A percentile compares a stretch with the other conserved stretches of the same genome.
Evolutionary conservation across 2,797 vertebrate genomes (phyloP).

Genomic region (Ataeniobius toweri): DNA sequence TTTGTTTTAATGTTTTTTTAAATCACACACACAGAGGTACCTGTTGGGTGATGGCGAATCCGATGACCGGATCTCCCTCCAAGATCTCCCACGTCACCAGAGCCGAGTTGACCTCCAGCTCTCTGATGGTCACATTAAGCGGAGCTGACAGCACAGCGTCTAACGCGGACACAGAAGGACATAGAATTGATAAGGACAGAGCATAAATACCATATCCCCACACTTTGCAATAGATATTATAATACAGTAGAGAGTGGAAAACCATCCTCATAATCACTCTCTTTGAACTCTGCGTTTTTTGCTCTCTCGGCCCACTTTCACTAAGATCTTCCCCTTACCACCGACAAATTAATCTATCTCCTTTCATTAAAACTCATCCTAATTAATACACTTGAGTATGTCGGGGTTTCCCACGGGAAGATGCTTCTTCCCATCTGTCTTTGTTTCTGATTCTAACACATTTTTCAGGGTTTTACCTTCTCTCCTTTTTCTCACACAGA

Average conservation of each 20-base stretch:
- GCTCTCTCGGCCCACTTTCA: slow-evolving; percentile 11
- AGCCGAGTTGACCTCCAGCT: slow-evolving; percentile 92
- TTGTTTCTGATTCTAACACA: slow-evolving; percentile 4
- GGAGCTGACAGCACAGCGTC: slow-evolving; percentile 92
- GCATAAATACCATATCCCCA: slow-evolving; percentile 35
- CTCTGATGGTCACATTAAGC: slow-evolving; percentile 93
- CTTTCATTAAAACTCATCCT: slow-evolving; percentile 46
- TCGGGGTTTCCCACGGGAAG: slow-evolving; percentile 20
- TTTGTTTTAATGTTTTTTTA: neutral
- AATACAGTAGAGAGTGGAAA: neutral
- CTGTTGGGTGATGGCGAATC: slow-evolving; percentile 97
- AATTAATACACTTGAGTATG: slow-evolving; percentile 49
- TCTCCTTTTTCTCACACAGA: slow-evolving; percentile 21
- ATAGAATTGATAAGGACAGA: slow-evolving; percentile 32
- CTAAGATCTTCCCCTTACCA: slow-evolving; percentile 27
- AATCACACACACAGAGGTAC: slow-evolving; percentile 62
- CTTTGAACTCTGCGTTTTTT: slow-evolving; percentile 18
- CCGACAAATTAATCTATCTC: slow-evolving; percentile 37
- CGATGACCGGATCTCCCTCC: slow-evolving; percentile 94
- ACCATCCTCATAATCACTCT: slow-evolving; percentile 10
- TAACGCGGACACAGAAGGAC: slow-evolving; percentile 62
- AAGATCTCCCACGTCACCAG: slow-evolving; percentile 95
- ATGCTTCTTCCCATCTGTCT: slow-evolving; percentile 17
- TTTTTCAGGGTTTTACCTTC: slow-evolving; percentile 13
- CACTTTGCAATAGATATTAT: slow-evolving; percentile 18